Evolutionary conservation across 2,888 invertebrate species (phyloP).

Genomic region (Neria commutata): DNA sequence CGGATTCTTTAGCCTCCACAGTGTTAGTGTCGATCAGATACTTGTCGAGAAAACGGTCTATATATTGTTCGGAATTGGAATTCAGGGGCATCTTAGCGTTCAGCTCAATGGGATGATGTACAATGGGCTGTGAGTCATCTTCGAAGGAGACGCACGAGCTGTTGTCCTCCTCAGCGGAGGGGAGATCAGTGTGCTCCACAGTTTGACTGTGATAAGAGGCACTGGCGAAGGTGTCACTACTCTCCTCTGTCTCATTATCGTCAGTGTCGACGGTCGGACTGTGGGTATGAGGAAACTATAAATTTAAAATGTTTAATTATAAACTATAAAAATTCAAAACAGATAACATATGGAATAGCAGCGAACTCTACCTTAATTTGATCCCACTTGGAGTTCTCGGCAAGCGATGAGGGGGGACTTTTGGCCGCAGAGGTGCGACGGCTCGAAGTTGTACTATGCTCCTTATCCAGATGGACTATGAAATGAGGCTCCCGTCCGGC

Average conservation of each 20-base stretch:
- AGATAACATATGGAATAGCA: slow-evolving; percentile 14
- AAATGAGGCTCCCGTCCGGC: slow-evolving; percentile 37
- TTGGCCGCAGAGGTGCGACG: slow-evolving; percentile 50
- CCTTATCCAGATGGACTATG: slow-evolving; percentile 35
- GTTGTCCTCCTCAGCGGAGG: slow-evolving; percentile 56
- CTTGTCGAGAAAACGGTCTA: slow-evolving; percentile 56
- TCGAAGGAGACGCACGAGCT: slow-evolving; percentile 61
- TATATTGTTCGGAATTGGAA: slow-evolving; percentile 51
- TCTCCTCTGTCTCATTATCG: slow-evolving; percentile 45
- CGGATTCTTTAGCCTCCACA: slow-evolving; percentile 49
- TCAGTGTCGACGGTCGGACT: slow-evolving; percentile 23
- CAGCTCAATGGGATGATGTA: slow-evolving; percentile 53
- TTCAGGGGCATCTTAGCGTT: slow-evolving; percentile 42
- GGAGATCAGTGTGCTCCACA: slow-evolving; percentile 58
- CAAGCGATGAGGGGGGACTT: slow-evolving; percentile 51
- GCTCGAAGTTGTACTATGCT: slow-evolving; percentile 45
- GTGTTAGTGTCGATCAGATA: slow-evolving; percentile 55
- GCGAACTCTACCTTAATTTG: slow-evolving; percentile 37
- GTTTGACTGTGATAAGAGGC: slow-evolving; percentile 61
- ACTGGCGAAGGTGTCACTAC: slow-evolving; percentile 61
- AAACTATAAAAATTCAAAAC: background rate
- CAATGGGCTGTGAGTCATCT: slow-evolving; percentile 61
- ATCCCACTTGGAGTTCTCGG: slow-evolving; percentile 50
- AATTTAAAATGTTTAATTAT: background rate
- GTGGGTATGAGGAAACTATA: background rate